Base-by-base conservation (phyloP, 92 coral and sea anemone species). In the Siderastrea radians region DNA sequence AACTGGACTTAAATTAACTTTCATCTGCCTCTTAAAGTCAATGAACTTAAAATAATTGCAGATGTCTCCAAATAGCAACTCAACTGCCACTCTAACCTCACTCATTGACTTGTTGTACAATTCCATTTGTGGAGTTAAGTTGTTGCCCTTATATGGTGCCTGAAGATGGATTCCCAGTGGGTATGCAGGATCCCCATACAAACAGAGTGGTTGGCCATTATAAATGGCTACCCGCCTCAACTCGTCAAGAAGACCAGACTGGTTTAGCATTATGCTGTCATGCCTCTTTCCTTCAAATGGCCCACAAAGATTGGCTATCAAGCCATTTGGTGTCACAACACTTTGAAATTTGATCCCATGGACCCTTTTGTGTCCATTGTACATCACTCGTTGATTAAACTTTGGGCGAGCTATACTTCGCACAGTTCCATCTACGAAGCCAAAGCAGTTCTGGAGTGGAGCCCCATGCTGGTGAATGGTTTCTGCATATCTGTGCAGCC, bases 221-320 rank as follows among this genome's bases (percentile, higher is more conserved):
- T 60, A 55, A 19, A 55, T 48, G 3, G 67, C 81, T 3, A 77
- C 81, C 3, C 81, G 53, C 19, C 57, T 44, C 19, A 78, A 63
- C n/a, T 78, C 82, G 9, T 26, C 9, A 4, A 78, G 49, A 10
- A 78, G 13, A 59, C 82, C 82, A 46, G 82, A 78, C 38, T 78
- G 51, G 5, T 63, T 54, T n/a, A 78, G 69, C 82, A 78, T 78
- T 8, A 15, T 19, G 16, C 71, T 78, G 19, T 58, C 82, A 58
- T 78, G 80, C 13, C 80, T 75, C 26, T 57, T 15, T 3, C 80
- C 80, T 49, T 75, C 80, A 51, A 74, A 74, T 6, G 58, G 80
- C 0, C 80, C 63, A 75, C 12, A 4, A 15, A 75, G 64, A 26
- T 75, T 75, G 4, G 63, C 80, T 15, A 75, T 75, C 3, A 75